These are phyloP conservation scores for Cherax quadricarinatus DNA, from an alignment of 1,140 invertebrate genomes.

Conservation along the genomic window DNA sequence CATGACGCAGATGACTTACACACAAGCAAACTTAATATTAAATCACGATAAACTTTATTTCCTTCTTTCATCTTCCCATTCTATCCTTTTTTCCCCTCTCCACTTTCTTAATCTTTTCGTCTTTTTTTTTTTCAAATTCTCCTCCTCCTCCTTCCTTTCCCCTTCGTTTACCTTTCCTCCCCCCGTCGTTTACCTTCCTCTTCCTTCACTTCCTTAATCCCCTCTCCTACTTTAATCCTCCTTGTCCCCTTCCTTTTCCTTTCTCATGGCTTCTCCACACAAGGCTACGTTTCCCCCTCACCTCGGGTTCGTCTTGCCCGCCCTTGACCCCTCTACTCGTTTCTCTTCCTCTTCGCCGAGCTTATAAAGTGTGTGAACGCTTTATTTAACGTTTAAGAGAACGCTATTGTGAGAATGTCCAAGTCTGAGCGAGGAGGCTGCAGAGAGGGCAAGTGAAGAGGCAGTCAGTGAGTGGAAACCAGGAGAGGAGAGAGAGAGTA, in stretches of 20 bases:
- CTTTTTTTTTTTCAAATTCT: background rate
- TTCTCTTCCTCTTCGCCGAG: background rate
- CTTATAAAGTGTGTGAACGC: background rate
- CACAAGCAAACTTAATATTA: no score
- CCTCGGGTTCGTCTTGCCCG: background rate
- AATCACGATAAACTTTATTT: no score
- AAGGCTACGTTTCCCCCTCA: background rate
- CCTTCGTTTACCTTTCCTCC: background rate
- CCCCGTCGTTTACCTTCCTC: background rate
- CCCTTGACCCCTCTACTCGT: background rate
- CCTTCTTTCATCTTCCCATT: no score
- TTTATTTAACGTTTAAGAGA: conserved; percentile 1
- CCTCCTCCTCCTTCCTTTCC: background rate
- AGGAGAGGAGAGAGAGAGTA: background rate
- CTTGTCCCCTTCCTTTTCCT: background rate
- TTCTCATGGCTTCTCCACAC: background rate
- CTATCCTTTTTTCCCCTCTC: no score
- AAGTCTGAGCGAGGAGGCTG: background rate
- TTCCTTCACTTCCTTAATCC: background rate
- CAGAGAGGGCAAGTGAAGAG: background rate
- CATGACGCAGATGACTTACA: no score
- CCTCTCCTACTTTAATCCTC: no score
- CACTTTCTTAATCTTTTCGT: background rate
- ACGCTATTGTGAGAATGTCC: background rate
- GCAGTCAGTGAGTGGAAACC: background rate